Evolutionary conservation across 1,140 invertebrate species (phyloP).

Genomic region (Phymastichus coffea): DNA sequence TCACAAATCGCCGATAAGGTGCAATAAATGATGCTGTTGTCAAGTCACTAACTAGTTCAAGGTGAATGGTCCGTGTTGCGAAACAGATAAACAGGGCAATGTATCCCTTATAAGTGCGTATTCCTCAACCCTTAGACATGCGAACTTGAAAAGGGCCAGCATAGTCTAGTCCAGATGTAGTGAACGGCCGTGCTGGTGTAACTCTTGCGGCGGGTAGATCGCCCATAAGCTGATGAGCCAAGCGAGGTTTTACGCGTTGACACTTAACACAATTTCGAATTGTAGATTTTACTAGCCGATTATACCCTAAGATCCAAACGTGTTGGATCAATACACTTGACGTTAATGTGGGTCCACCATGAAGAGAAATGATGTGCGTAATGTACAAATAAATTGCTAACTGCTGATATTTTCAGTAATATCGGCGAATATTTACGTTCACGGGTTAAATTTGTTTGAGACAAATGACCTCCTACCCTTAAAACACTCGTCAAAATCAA

Average conservation of each 20-base stretch:
- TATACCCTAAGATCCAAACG: too few species aligned
- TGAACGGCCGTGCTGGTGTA: background rate
- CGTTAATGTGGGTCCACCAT: too few species aligned
- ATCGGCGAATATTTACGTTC: background rate
- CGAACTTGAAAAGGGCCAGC: background rate
- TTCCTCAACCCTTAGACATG: background rate
- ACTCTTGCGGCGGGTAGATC: background rate
- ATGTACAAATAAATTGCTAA: too few species aligned
- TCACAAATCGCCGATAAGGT: background rate
- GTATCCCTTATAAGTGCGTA: conserved; percentile 16
- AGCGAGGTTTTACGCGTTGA: background rate
- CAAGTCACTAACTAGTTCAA: conserved; percentile 33
- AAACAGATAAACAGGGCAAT: conserved; percentile 32
- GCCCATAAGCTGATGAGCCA: background rate
- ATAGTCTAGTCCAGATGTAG: background rate
- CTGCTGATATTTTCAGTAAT: too few species aligned
- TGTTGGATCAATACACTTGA: too few species aligned
- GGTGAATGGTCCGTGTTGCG: conserved; percentile 29
- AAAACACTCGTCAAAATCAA: background rate
- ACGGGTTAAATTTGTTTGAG: background rate
- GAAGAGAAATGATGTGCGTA: too few species aligned
- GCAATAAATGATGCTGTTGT: conserved; percentile 25
- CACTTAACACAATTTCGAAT: background rate
- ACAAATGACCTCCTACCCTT: background rate
- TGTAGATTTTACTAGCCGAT: too few species aligned